These are phyloP conservation scores for Idaea aversata DNA, from an alignment of 2,888 invertebrate genomes.

Conservation along the genomic window DNA sequence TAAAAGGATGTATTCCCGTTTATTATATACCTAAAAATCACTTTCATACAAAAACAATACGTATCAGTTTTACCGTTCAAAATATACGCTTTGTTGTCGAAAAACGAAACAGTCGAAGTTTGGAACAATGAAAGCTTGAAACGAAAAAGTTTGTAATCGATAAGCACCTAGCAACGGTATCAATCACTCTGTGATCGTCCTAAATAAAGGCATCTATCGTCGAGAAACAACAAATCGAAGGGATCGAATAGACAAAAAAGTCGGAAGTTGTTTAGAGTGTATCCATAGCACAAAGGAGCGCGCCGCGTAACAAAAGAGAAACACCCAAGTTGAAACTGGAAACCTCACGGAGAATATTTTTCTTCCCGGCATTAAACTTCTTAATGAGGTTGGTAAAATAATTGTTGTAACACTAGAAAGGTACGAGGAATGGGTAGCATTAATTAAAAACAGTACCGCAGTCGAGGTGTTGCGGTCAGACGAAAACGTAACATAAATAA, in stretches of 20 bases:
- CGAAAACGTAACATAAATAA: constrained; percentile 72
- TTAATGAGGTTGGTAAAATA: constrained; percentile 74
- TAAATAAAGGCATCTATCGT: constrained; percentile 49
- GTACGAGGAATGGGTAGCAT: constrained; percentile 65
- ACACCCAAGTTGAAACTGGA: constrained; percentile 48
- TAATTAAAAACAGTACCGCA: constrained; percentile 73
- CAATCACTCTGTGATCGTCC: constrained; percentile 50
- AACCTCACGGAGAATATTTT: constrained; percentile 61
- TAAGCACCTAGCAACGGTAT: constrained; percentile 37
- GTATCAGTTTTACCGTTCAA: background rate
- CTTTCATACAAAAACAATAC: background rate
- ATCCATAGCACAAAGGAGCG: constrained; percentile 52
- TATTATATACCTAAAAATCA: background rate
- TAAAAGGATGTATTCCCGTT: background rate
- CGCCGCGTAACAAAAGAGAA: constrained; percentile 38
- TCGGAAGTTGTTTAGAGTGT: constrained; percentile 48
- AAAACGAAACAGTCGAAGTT: constrained; percentile 21
- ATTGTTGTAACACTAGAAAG: constrained; percentile 76
- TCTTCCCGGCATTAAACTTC: constrained; percentile 65
- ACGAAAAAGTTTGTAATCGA: constrained; percentile 23
- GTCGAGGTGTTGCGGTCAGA: constrained; percentile 61
- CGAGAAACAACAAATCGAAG: constrained; percentile 46
- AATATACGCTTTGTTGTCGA: constrained; percentile 6
- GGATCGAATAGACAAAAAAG: constrained; percentile 52
- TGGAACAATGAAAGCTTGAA: constrained; percentile 21